phyloP scores from a whole-genome alignment of 2,113 vertebrate genomes.

The Dicaeum eximium region DNA sequence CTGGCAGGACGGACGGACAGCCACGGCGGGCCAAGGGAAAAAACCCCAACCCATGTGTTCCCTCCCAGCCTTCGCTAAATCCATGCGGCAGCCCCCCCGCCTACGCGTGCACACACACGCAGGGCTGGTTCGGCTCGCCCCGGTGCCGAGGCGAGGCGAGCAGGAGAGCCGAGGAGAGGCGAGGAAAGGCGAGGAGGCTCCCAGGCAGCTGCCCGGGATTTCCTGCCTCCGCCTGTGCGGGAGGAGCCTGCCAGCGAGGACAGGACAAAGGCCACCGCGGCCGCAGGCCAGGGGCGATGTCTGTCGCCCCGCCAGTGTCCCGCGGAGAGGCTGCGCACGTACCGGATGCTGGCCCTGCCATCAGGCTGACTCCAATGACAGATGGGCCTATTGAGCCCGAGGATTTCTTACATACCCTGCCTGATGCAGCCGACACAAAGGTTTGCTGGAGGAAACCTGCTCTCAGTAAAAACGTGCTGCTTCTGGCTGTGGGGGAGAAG shows the following conservation, averaged over 20 bases:
- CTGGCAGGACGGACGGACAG: conserved; percentile 23
- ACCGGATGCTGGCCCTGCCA: background rate
- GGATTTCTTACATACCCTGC: background rate
- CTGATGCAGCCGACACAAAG: background rate
- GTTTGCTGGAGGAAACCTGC: background rate
- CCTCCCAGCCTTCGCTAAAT: conserved; percentile 36
- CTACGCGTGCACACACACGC: conserved; percentile 39
- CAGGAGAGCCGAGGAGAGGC: background rate
- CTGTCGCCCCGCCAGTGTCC: background rate
- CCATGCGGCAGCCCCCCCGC: conserved; percentile 60
- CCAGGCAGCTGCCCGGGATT: conserved; percentile 43
- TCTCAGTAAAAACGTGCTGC: background rate
- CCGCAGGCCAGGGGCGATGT: background rate
- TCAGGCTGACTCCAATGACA: background rate
- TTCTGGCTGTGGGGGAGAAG: background rate
- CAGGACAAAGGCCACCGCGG: background rate
- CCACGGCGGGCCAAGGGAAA: conserved; percentile 21
- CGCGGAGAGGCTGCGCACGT: background rate
- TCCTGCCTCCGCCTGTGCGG: conserved; percentile 35
- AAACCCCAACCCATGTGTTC: conserved; percentile 45
- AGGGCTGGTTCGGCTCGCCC: conserved; percentile 26
- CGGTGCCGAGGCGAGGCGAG: background rate
- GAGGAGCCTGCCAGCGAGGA: conserved; percentile 2
- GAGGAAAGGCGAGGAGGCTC: background rate
- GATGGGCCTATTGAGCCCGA: background rate